Percentiles rank a stretch among this genome's conserved stretches.
phyloP scores from a whole-genome alignment of 2,888 invertebrate genomes.

The Gastrophysa polygoni region DNA sequence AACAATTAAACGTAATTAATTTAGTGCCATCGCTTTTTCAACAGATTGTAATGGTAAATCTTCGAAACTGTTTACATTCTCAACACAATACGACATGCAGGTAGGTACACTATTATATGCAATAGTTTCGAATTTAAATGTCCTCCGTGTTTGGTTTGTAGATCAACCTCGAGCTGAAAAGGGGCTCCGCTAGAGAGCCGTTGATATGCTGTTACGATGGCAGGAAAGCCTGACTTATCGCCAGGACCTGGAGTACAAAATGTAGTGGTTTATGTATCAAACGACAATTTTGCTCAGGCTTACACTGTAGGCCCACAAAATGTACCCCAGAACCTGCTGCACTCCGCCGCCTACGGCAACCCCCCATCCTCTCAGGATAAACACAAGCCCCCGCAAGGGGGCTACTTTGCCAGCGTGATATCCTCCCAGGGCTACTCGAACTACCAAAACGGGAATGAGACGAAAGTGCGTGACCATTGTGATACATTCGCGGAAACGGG shows the following conservation, averaged over 20 bases:
- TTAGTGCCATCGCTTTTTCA: constrained; percentile 30
- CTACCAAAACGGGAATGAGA: constrained; percentile 48
- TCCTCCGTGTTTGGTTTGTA: constrained; percentile 43
- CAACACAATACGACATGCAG: constrained; percentile 59
- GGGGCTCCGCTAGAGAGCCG: constrained; percentile 63
- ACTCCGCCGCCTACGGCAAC: constrained; percentile 51
- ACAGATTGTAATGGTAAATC: constrained; percentile 58
- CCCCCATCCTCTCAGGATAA: constrained; percentile 34
- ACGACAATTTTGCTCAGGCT: constrained; percentile 63
- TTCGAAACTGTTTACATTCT: constrained; percentile 48
- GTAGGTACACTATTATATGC: too few relatives aligned
- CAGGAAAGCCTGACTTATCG: constrained; percentile 79
- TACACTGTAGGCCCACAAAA: constrained; percentile 62
- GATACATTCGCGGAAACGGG: constrained; percentile 47
- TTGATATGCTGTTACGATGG: constrained; percentile 78
- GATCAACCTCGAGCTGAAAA: constrained; percentile 54
- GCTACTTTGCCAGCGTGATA: constrained; percentile 50
- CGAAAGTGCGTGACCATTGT: constrained; percentile 50
- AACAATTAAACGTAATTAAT: constrained; percentile 36
- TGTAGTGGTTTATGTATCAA: constrained; percentile 65
- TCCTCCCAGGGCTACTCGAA: constrained; percentile 52
- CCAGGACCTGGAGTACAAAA: constrained; percentile 62
- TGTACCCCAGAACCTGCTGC: constrained; percentile 55
- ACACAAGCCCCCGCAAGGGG: constrained; percentile 42
- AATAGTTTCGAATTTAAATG: not conserved